Evolutionary conservation across 2,797 vertebrate genomes (phyloP), one percentile per base, ranked within the genome.

Genomic region (Nannoperca obscura): DNA sequence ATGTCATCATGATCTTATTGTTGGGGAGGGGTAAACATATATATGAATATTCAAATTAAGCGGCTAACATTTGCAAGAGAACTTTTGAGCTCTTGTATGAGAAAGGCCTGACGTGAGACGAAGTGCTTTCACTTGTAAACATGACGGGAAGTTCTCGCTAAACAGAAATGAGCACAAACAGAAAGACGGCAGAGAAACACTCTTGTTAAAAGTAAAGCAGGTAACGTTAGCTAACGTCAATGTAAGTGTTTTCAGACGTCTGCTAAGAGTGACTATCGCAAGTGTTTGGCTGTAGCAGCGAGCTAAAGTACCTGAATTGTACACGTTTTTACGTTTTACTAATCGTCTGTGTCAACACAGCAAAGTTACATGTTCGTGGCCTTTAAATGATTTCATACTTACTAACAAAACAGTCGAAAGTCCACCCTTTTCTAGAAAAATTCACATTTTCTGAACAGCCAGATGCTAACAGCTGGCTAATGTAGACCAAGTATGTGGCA

Each of bases 391-490:
- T 15, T 7, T 11, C 11, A 50, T 81, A 90, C 88, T 88, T 81
- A 92, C 88, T 32, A 50, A 36, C 7, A 54, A 52, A 63, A 14
- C 5, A 6, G 10, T 44, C 34, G 11, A 57, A 47, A 47, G 24
- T 42, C 19, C 15, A 15, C 1, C 7, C 2, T 49, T 54, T 42
- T 22, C 40, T 3, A 22, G 17, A 60, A 62, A 52, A 24, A 20
- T 0, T 1, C 27, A 17, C 80, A 80, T 88, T 58, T 58, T 78
- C 38, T 27, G 12, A 0, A 50, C 17, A 13, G 52, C 69, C 83
- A 86, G 80, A 76, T 86, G 88, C 81, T 88, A 86, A 66, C 88
- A 54, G 47, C 86, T 86, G 79, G 88, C 83, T 88, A 83, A 30
- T 20, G 36, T 6, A 46, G 2, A 62, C 27, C 73, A n/a, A 76